These are phyloP conservation scores for Plusia festucae DNA, from an alignment of 2,888 invertebrate species.

Conservation along the genomic window DNA sequence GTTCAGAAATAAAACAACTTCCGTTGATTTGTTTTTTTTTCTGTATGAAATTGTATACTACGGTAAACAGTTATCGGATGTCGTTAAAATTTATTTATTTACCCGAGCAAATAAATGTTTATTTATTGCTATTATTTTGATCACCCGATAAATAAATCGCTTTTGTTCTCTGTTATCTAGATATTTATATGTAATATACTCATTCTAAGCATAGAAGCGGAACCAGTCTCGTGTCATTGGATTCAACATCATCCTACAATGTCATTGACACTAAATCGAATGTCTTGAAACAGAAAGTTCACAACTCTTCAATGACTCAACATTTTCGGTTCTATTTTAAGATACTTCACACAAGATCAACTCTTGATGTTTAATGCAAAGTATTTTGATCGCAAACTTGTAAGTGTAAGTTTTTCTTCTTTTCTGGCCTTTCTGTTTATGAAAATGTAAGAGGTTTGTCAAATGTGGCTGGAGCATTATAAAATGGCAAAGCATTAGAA, in stretches of 20 bases:
- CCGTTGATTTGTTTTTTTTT: too few species aligned
- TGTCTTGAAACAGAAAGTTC: conserved; percentile 49
- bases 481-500: too few species aligned
- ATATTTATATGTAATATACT: neutral
- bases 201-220: neutral
- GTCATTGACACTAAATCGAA: conserved; percentile 41
- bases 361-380: neutral
- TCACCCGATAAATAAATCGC: too few species aligned
- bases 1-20: too few species aligned
- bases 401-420: neutral
- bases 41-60: too few species aligned
- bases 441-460: too few species aligned
- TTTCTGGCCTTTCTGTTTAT: neutral
- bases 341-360: conserved; percentile 5
- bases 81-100: too few species aligned
- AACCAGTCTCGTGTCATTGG: neutral
- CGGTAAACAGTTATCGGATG: too few species aligned
- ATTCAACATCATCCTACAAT: conserved; percentile 27
- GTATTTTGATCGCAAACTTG: neutral
- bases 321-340: conserved; percentile 4
- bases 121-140: too few species aligned
- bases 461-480: too few species aligned
- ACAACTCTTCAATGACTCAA: conserved; percentile 10
- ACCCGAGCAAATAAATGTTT: too few species aligned
- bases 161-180: too few species aligned